phyloP scores from a whole-genome alignment of 2,113 vertebrate species.

The Vulpes vulpes region DNA sequence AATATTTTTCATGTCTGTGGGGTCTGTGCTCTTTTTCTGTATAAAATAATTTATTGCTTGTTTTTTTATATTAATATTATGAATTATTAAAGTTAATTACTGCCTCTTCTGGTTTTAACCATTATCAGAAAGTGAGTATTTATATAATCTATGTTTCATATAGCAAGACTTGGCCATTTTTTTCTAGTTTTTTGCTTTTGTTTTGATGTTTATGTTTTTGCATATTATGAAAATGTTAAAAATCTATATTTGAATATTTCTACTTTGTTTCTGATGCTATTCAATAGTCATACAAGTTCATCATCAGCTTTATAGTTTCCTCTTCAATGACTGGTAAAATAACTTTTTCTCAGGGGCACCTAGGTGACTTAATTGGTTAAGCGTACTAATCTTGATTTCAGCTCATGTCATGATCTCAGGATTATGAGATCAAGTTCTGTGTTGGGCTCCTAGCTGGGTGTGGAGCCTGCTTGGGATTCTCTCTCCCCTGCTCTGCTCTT shows the following conservation, averaged over 20 bases:
- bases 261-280: background rate
- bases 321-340: background rate
- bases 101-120: background rate
- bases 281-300: background rate
- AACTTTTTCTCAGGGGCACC: background rate
- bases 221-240: background rate
- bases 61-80: background rate
- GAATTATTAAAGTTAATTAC: background rate
- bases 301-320: background rate
- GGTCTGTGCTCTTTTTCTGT: background rate
- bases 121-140: background rate
- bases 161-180: background rate
- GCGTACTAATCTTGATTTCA: background rate
- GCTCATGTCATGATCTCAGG: background rate
- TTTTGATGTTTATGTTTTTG: slow-evolving; percentile 3
- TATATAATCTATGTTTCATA: background rate
- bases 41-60: background rate
- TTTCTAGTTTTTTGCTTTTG: background rate
- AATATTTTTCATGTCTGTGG: background rate
- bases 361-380: background rate
- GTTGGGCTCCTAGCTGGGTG: background rate
- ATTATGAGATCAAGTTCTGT: background rate
- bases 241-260: background rate
- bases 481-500: background rate
- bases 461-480: background rate